Percentiles rank a stretch among this genome's conserved stretches.
Evolutionary conservation across 1,140 invertebrate species (phyloP).

Genomic region (Nasonia giraulti): DNA sequence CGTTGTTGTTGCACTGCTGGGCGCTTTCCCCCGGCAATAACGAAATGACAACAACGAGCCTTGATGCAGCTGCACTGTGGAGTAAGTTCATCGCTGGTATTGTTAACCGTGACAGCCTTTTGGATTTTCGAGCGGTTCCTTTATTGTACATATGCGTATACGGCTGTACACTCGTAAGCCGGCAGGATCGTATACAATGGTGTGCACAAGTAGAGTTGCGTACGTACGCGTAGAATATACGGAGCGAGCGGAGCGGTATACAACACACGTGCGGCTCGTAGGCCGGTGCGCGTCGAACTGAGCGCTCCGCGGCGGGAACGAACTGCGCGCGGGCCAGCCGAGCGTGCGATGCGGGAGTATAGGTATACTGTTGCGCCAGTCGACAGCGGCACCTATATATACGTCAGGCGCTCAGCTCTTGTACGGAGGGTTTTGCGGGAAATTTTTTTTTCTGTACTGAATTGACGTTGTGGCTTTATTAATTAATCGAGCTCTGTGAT

Average conservation of each 20-base stretch:
- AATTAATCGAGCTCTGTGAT: too few relatives aligned
- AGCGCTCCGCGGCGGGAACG: neutral
- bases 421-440: too few relatives aligned
- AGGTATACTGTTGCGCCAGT: too few relatives aligned
- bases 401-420: neutral
- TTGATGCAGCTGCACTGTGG: neutral
- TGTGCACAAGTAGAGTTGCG: neutral
- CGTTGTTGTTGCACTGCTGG: neutral
- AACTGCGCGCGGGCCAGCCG: neutral
- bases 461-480: too few relatives aligned
- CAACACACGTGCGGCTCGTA: conserved; percentile 21
- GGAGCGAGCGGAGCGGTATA: neutral
- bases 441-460: too few relatives aligned
- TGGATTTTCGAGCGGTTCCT: neutral
- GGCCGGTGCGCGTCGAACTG: conserved; percentile 62
- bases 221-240: conserved; percentile 35
- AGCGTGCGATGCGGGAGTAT: too few relatives aligned
- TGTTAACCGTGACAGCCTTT: neutral
- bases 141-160: neutral
- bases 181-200: too few relatives aligned
- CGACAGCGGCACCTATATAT: neutral
- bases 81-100: neutral
- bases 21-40: neutral
- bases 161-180: neutral
- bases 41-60: neutral